A percentile compares a stretch with the other conserved stretches of the same genome.
Conservation (phyloP, 1,140 invertebrate species). For the Zeugodacus cucurbitae region DNA sequence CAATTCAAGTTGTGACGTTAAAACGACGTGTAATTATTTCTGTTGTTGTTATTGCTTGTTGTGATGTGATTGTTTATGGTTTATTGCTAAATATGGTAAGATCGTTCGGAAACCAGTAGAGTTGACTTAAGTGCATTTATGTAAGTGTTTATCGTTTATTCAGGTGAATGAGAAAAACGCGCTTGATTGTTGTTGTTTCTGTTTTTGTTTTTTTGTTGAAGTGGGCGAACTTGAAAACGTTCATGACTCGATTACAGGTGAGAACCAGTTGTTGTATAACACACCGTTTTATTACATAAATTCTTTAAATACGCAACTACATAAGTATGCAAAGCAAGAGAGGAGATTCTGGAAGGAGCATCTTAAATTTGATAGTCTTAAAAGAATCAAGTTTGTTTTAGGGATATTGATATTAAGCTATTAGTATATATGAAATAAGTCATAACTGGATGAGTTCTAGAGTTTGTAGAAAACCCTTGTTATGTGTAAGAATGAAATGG, state of each 20-base stretch:
- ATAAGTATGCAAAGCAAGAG: too few relatives aligned
- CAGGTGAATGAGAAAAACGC: neutral
- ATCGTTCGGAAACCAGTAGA: constrained; percentile 11
- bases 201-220: neutral
- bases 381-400: too few relatives aligned
- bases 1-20: neutral
- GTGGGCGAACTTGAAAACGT: constrained; percentile 32
- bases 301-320: too few relatives aligned
- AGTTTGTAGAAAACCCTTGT: too few relatives aligned
- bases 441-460: too few relatives aligned
- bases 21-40: neutral
- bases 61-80: neutral
- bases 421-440: too few relatives aligned
- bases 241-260: constrained; percentile 27
- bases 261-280: constrained; percentile 4
- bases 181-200: neutral
- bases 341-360: too few relatives aligned
- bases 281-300: too few relatives aligned
- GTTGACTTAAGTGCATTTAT: neutral
- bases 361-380: too few relatives aligned
- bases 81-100: constrained; percentile 3
- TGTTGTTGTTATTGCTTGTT: neutral
- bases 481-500: too few relatives aligned
- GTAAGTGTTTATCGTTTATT: neutral
- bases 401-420: too few relatives aligned